A percentile compares a stretch with the other conserved stretches of the same genome.
Conservation (phyloP, 2,888 invertebrate genomes). For the Stegophylla sp. region DNA sequence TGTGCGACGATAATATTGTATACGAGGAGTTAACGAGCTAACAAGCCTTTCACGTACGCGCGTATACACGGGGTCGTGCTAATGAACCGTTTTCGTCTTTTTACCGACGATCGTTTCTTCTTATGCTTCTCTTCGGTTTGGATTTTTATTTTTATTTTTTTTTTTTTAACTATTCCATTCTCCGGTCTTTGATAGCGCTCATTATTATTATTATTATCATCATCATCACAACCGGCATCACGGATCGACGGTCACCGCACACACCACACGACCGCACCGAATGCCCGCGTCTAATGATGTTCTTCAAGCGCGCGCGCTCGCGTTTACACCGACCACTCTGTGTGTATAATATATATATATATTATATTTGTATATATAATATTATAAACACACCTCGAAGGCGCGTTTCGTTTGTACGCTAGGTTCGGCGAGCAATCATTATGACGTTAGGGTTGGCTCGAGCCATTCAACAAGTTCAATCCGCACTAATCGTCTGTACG, state of each 20-base stretch:
- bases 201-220: too few species aligned
- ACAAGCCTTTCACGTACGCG: slow-evolving; percentile 33
- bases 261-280: not conserved
- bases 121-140: not conserved
- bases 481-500: not conserved
- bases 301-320: not conserved
- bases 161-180: too few species aligned
- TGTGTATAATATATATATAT: too few species aligned
- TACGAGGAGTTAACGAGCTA: slow-evolving; percentile 7
- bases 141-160: too few species aligned
- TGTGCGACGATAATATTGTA: not conserved
- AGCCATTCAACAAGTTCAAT: slow-evolving; percentile 6
- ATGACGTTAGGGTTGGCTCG: not conserved
- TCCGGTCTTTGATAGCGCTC: slow-evolving; percentile 23
- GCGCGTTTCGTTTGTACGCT: not conserved
- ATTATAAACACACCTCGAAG: not conserved
- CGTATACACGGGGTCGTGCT: slow-evolving; percentile 16
- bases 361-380: too few species aligned
- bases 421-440: not conserved
- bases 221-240: slow-evolving; percentile 58
- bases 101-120: slow-evolving; percentile 4
- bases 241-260: slow-evolving; percentile 38
- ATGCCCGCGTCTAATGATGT: slow-evolving; percentile 15
- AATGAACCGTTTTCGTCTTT: slow-evolving; percentile 42
- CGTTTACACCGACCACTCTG: not conserved